Base-by-base conservation (phyloP, 2,797 vertebrate species). In the Cercopithecus diana region DNA sequence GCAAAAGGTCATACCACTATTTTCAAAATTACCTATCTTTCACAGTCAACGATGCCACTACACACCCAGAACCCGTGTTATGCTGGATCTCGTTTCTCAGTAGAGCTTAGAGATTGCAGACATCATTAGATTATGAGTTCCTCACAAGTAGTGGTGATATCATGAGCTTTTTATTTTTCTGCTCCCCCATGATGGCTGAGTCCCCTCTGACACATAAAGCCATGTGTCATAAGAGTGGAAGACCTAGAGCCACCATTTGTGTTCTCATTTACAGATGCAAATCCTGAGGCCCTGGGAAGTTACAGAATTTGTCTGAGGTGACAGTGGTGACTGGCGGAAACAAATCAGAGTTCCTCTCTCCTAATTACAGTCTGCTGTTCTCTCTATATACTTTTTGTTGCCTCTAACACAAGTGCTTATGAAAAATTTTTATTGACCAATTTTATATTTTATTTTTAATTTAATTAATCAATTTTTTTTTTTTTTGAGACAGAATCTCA, bases 101-200 rank as follows among this genome's bases (percentile, higher is more conserved):
- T 13, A 33, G n/a, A 28, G 8, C 1, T 92, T 45, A 90, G 61
- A 7, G 43, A 36, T 33, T 61, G 8, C 33, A 57, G 19, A 30
- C 1, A 1, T 64, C 30, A 85, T 28, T 17, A 84, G 45, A 64
- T 33, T 39, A 19, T 24, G 24, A 36, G 33, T 39, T 76, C 41
- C 22, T 30, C 6, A 5, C 3, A 48, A 15, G 12, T 0, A 1
- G 41, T 17, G 28, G 17, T 43, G 15, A 36, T 80, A 1, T 14
- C 33, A 55, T 33, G 2, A 17, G 41, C 8, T 73, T n/a, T 67
- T 33, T n/a, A n/a, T 93, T 33, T 94, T 52, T 77, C 55, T 52
- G 13, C n/a, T 81, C 24, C 61, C n/a, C 20, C 30, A 12, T n/a
- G 41, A 88, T 70, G 55, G 5, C 30, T 4, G n/a, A 90, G 12